Conservation (phyloP, 2,797 vertebrate genomes). For the Nannoperca obscura region DNA sequence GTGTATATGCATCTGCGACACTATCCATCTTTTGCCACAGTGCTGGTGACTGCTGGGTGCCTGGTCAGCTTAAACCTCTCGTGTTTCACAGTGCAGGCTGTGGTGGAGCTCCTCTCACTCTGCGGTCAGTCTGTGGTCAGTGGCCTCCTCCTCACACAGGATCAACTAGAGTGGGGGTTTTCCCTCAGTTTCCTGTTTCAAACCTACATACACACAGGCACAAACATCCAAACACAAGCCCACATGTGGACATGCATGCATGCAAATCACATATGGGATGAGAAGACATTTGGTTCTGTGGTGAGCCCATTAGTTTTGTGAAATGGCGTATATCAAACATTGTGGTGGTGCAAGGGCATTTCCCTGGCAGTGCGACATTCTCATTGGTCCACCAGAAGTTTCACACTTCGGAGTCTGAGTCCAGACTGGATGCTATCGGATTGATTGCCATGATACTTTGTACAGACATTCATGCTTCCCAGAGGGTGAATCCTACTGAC, state of each 20-base stretch:
- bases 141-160: slow-evolving; percentile 57
- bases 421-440: too few relatives aligned
- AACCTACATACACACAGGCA: slow-evolving; percentile 24
- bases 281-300: slow-evolving; percentile 42
- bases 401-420: neutral
- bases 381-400: neutral
- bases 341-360: slow-evolving; percentile 5
- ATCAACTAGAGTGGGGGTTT: slow-evolving; percentile 45
- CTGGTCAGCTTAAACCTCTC: slow-evolving; percentile 53
- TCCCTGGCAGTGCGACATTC: slow-evolving; percentile 6
- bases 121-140: slow-evolving; percentile 69
- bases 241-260: slow-evolving; percentile 38
- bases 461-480: neutral
- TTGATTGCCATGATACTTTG: neutral
- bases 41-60: slow-evolving; percentile 30
- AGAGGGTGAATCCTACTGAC: neutral
- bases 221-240: slow-evolving; percentile 51
- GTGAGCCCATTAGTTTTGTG: slow-evolving; percentile 23
- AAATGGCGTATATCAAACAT: slow-evolving; percentile 17
- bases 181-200: slow-evolving; percentile 56
- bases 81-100: slow-evolving; percentile 43
- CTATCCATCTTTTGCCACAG: slow-evolving; percentile 31
- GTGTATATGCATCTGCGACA: neutral
- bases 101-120: slow-evolving; percentile 41
- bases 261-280: slow-evolving; percentile 30